A percentile compares a stretch with the other conserved stretches of the same genome.
These are phyloP conservation scores for Peromyscus nudipes DNA, from an alignment of 2,797 vertebrate species.

Conservation along the genomic window DNA sequence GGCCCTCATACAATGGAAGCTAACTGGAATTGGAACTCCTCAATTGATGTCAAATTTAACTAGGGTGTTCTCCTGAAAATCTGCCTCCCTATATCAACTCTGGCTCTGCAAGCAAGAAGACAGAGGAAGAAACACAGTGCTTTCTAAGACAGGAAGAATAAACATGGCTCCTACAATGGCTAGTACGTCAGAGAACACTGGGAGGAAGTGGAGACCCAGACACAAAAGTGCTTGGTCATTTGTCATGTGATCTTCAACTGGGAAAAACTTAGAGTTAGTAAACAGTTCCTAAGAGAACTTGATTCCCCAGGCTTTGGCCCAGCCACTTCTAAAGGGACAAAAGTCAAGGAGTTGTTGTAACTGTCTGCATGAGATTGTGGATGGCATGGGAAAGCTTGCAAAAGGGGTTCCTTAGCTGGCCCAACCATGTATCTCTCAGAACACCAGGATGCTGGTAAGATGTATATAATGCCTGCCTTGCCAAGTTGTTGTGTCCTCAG, in stretches of 20 bases:
- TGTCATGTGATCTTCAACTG: not conserved
- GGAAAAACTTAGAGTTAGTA: not conserved
- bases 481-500: not conserved
- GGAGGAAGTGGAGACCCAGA: not conserved
- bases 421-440: not conserved
- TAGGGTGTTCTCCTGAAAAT: not conserved
- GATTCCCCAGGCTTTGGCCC: not conserved
- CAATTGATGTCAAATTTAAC: not conserved
- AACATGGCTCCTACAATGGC: not conserved
- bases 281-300: not conserved
- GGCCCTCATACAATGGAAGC: not conserved
- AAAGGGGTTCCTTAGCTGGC: not conserved
- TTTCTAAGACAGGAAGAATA: not conserved
- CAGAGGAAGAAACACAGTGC: not conserved
- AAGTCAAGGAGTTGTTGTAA: not conserved
- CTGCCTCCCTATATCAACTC: not conserved
- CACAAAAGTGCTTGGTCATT: not conserved
- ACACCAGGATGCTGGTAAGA: not conserved
- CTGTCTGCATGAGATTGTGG: not conserved
- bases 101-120: not conserved
- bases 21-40: not conserved
- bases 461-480: not conserved
- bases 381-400: not conserved
- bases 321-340: not conserved
- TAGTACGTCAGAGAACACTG: not conserved